phyloP scores from a whole-genome alignment of 2,888 invertebrate species.

The Drosophila maculinotata region DNA sequence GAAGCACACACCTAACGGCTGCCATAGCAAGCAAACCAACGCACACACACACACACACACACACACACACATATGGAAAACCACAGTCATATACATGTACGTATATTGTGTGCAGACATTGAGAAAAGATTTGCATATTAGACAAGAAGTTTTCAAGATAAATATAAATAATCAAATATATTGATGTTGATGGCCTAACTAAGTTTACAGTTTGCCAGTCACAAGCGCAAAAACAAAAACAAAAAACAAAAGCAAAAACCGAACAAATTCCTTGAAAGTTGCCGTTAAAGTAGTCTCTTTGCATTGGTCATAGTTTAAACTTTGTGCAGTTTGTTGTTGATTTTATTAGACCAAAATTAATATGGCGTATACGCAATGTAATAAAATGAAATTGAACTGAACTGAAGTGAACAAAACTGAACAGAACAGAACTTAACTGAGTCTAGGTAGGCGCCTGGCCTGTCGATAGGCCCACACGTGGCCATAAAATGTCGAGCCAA shows the following conservation, averaged over 20 bases:
- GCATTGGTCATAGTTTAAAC: constrained; percentile 43
- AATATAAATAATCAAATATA: too few species aligned
- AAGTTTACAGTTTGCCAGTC: constrained; percentile 36
- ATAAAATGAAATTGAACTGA: constrained; percentile 64
- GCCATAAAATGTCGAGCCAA: constrained; percentile 59
- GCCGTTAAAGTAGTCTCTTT: constrained; percentile 20
- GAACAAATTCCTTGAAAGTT: constrained; percentile 43
- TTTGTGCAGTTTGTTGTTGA: constrained; percentile 45
- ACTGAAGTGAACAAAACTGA: too few species aligned
- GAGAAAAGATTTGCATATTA: constrained; percentile 56
- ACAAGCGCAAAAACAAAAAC: too few species aligned
- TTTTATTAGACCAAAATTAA: constrained; percentile 70
- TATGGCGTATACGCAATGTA: constrained; percentile 62
- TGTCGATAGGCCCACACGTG: constrained; percentile 31
- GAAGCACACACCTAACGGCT: constrained; percentile 26
- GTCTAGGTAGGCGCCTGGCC: not conserved
- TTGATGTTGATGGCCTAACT: constrained; percentile 23
- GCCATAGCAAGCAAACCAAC: not conserved
- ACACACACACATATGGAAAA: constrained; percentile 1
- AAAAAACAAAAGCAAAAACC: constrained; percentile 29
- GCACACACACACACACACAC: constrained; percentile 7
- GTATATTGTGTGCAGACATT: constrained; percentile 36
- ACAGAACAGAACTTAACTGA: constrained; percentile 8
- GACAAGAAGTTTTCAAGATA: constrained; percentile 31
- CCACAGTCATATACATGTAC: constrained; percentile 3